These are phyloP conservation scores for Macrotis lagotis DNA, from an alignment of 2,113 vertebrate species.

Conservation along the genomic window DNA sequence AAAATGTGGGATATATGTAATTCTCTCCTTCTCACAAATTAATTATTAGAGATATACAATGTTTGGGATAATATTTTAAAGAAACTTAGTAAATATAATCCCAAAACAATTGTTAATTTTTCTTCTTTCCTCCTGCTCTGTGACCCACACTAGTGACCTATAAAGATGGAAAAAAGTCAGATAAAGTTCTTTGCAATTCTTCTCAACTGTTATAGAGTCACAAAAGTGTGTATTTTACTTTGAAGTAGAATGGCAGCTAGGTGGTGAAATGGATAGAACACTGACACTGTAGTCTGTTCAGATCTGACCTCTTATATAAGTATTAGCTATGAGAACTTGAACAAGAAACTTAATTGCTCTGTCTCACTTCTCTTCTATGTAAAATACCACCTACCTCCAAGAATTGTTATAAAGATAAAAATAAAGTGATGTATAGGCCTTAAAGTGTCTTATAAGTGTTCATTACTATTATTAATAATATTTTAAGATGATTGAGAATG, in stretches of 20 bases:
- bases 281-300: not conserved
- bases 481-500: not conserved
- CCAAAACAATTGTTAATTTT: not conserved
- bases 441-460: not conserved
- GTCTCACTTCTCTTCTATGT: not conserved
- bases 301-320: not conserved
- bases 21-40: not conserved
- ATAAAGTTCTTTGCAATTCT: not conserved
- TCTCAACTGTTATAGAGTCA: not conserved
- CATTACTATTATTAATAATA: not conserved
- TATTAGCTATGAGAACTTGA: not conserved
- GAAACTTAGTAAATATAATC: not conserved
- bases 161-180: not conserved
- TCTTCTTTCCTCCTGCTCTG: not conserved
- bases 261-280: not conserved
- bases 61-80: not conserved
- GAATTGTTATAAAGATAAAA: not conserved
- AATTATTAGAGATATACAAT: not conserved
- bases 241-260: not conserved
- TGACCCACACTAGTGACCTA: not conserved
- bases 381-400: not conserved
- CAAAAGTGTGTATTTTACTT: not conserved
- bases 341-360: not conserved
- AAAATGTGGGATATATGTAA: not conserved
- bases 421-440: not conserved